Evolutionary conservation across 2,888 invertebrate species (phyloP).

Genomic region (Enchytraeus crypticus): DNA sequence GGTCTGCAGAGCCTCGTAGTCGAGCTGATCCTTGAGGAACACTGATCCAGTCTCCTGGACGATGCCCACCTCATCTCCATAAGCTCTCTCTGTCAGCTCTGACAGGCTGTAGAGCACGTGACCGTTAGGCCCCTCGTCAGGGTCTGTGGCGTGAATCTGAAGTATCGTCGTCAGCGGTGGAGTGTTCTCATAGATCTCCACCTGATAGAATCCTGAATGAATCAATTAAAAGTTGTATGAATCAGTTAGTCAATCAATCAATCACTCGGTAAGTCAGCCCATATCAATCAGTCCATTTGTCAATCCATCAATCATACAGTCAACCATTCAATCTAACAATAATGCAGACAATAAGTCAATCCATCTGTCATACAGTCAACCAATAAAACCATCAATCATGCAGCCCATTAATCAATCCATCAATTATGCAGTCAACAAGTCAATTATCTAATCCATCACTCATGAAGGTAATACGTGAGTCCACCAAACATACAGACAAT

Average conservation of each 20-base stretch:
- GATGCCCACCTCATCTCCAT: conserved; percentile 68
- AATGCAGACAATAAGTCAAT: too few species aligned
- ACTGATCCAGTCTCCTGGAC: conserved; percentile 72
- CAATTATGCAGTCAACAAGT: too few species aligned
- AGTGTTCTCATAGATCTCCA: conserved; percentile 15
- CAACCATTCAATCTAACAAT: too few species aligned
- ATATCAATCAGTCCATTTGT: too few species aligned
- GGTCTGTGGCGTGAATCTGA: conserved; percentile 33
- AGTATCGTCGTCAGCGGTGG: conserved; percentile 2
- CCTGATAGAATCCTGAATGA: background rate
- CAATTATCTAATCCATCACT: too few species aligned
- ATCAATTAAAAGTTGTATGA: conserved; percentile 23
- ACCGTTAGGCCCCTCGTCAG: conserved; percentile 47
- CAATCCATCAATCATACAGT: too few species aligned
- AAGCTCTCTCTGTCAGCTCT: conserved; percentile 31
- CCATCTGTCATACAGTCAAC: too few species aligned
- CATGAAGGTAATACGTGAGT: too few species aligned
- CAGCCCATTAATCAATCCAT: too few species aligned
- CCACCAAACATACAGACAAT: too few species aligned
- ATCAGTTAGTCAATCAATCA: conserved; percentile 28
- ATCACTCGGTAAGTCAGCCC: conserved; percentile 25
- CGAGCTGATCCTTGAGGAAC: conserved; percentile 55
- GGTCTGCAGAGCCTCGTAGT: conserved; percentile 10
- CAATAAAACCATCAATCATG: too few species aligned
- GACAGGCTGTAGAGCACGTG: conserved; percentile 54